Evolutionary conservation across 2,888 invertebrate species (phyloP), one percentile per base, ranked within the genome.

Genomic region (Stramonita haemastoma): DNA sequence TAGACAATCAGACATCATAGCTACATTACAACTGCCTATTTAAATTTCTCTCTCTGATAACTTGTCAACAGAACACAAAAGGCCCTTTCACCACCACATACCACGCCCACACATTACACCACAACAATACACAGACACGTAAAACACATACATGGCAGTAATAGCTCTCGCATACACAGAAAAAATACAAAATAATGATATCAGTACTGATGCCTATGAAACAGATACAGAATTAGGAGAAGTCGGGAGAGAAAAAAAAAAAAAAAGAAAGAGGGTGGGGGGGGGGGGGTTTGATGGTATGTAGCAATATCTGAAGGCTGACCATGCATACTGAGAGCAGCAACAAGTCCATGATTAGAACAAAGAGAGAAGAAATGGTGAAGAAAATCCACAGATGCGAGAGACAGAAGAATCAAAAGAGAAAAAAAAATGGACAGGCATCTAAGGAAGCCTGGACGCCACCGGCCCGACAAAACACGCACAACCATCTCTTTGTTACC

Each of bases 241-340:
- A 79, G 46, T n/a, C n/a, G 46, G 46, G 8, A n/a, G n/a, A n/a
- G n/a, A 73, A 73, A n/a, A 34, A 79, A 34, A 79, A 34, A 77
- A 77, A 77, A 32, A n/a, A 2, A n/a, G n/a, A n/a, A n/a, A 0
- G 32, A 32, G 32, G 15, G 17, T 0, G 13, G 19, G n/a, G 29
- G 29, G 29, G n/a, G 17, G 81, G 57, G 57, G 57, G 84, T 6
- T 57, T 19, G 2, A 26, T 85, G 84, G 29, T 57, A 85, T 19
- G 26, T 57, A 57, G 19, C 15, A 34, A 57, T 29, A 57, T 15
- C 81, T 29, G 29, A 83, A 29, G 36, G 36, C 36, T 57, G 84
- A 85, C 84, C 84, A 85, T 85, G 84, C 84, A 85, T 85, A 85
- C 57, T 85, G 84, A 85, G 15, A 85, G 84, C 84, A 85, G 84